A percentile compares a stretch with the other conserved stretches of the same genome.
phyloP scores from a whole-genome alignment of 2,113 vertebrate species.

The Pituophis catenifer region DNA sequence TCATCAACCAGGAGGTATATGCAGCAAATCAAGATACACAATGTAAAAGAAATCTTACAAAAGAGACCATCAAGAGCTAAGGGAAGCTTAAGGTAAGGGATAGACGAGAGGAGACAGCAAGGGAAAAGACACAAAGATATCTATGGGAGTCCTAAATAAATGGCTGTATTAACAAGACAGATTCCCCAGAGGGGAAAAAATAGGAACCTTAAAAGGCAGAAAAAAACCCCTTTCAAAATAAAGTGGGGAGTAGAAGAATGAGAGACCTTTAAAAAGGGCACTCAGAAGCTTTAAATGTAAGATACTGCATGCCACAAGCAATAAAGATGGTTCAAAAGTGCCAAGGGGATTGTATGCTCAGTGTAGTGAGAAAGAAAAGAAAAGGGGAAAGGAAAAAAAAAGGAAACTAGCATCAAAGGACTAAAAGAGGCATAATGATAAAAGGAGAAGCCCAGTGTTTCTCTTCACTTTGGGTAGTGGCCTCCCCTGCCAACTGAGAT shows the following conservation, averaged over 20 bases:
- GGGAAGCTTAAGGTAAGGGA: neutral
- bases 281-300: slow-evolving; percentile 13
- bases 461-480: neutral
- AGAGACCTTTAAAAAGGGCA: slow-evolving; percentile 2
- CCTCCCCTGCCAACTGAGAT: neutral
- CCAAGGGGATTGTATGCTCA: neutral
- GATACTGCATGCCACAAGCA: neutral
- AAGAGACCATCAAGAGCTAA: neutral
- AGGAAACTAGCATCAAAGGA: neutral
- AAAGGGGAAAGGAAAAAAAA: too few relatives aligned
- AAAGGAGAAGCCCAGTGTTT: neutral
- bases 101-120: neutral
- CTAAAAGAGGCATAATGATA: neutral
- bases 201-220: neutral
- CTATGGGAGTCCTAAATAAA: neutral
- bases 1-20: neutral
- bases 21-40: neutral
- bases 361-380: neutral
- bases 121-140: neutral
- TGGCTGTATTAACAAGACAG: neutral
- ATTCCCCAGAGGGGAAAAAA: neutral
- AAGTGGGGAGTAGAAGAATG: neutral
- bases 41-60: neutral
- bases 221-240: neutral
- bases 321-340: neutral